Base-by-base conservation (phyloP, 2,113 vertebrate species). In the Tor tambroides region DNA sequence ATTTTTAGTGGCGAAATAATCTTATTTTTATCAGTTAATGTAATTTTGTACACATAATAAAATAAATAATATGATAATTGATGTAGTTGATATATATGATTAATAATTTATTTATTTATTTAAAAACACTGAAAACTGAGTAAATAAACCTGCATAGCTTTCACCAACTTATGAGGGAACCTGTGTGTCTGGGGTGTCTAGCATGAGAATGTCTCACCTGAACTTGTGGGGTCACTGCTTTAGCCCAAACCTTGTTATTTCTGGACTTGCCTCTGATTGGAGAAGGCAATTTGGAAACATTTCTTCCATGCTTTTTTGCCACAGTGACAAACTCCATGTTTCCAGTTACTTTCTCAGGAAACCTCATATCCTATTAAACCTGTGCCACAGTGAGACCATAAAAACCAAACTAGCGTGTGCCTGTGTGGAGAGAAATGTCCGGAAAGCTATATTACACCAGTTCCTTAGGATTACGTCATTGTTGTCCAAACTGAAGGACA, bases 201-300 rank as follows among this genome's bases (percentile, higher is more conserved):
- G 78, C 83, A 87, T 87, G 91, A 87, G 90, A 88, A 77, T 77
- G 69, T 77, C 72, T 89, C 74, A 84, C 84, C 84, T 89, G 84
- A 54, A 77, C 84, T 80, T 86, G 87, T 88, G 80, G 88, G 89
- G 88, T 89, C 86, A 91, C 80, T 89, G 83, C 91, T 90, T 82
- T 91, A 85, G 86, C 87, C 87, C 87, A 51, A 87, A 89, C 89
- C 91, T 92, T 92, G 92, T 92, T 94, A 93, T 91, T 87, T 89
- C 41, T 84, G 87, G 87, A 83, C 88, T 88, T 65, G 63, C 54
- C 71, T 56, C 21, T 65, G 85, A 88, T 77, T 80, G 79, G 80
- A 84, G 87, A 90, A 81, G 88, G 89, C 87, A 67, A 84, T 26
- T 86, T 90, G 76, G 75, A 88, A 49, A 23, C 30, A 84, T 86